Base-by-base conservation (phyloP, 1,140 invertebrate genomes). In the Kradibia gibbosae region DNA sequence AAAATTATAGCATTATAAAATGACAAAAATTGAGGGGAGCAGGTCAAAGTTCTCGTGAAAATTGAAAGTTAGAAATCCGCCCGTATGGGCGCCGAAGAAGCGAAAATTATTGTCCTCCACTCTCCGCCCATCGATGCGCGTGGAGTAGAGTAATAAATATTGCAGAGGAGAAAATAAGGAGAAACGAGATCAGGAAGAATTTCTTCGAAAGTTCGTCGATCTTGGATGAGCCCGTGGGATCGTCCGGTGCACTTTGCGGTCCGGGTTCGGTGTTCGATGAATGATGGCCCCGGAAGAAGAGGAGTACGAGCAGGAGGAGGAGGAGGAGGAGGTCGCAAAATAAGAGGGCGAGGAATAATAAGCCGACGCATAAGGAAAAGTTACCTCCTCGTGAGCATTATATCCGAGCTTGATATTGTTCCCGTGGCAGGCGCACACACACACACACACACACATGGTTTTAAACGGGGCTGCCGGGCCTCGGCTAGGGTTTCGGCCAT, bases 171-270 rank as follows among this genome's bases (percentile, higher is more conserved):
- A 22, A 20, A 73, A 34, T 57, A 60, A 65, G 31, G 22, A 53
- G 0, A 72, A 53, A 53, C 45, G 45, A 50, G n/a, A 25, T 31
- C 5, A 28, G 48, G 55, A 79, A 39, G 31, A 71, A 73, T 80
- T 80, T 73, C 78, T 28, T 39, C 39, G 78, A 73, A 78, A 55
- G 48, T 71, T 80, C 53, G 36, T 80, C 78, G 70, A 80, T 80
- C 53, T 31, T 39, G 17, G 36, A 73, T 39, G 1, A n/a, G 4
- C 10, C 15, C 60, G 60, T 73, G 78, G 70, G 70, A 80, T 50
- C 36, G 10, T 80, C 67, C 28, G 8, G 53, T 79, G 25, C 78
- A 80, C 70, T 73, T 80, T 80, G 79, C 79, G 72, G 70, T 80
- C n/a, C 55, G 55, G 28, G 15, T 31, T 25, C 28, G 34, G 53